Base-by-base conservation (phyloP, 2,113 vertebrate genomes). In the Nanorana parkeri region DNA sequence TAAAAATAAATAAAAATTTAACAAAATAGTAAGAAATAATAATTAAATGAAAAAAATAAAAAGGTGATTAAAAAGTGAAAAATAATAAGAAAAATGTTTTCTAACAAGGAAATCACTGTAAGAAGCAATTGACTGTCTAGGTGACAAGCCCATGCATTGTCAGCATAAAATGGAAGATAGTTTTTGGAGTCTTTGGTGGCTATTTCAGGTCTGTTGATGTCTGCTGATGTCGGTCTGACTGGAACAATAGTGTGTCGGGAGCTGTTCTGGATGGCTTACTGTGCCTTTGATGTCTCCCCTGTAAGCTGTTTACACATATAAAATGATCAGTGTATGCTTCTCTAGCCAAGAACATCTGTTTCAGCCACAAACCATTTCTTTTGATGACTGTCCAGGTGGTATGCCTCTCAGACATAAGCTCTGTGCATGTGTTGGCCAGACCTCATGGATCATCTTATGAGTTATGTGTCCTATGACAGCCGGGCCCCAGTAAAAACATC, bases 271-370 rank as follows among this genome's bases (percentile, higher is more conserved):
- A 17, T 15, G 47, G 61, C 78, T 63, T 54, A 58, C 71, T 74
- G 32, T 32, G 32, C 73, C 79, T 64, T 52, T 71, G 68, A 80
- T 72, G 79, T 81, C 63, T 63, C 58, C 26, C 41, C 47, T 47
- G 17, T 64, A 47, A 54, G 79, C 16, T 65, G 41, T 73, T 52
- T 83, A 51, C 24, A 60, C 72, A 76, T 56, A 76, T 68, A 65
- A 58, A 75, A 76, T 66, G 17, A 28, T 83, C 56, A 17, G 23
- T 76, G 64, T 66, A 67, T 65, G 47, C 76, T 64, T 75, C 71
- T 68, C 47, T 68, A 54, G 80, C 80, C 80, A 83, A 83, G 80
- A 83, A 76, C 80, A 83, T 83, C 80, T 83, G 80, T 76, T 83
- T 56, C 54, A 68, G 68, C 71, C 32, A 72, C 69, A 61, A 76